Evolutionary conservation across 2,888 invertebrate genomes (phyloP), one percentile per base, ranked within the genome.

Genomic region (Halocaridina rubra): DNA sequence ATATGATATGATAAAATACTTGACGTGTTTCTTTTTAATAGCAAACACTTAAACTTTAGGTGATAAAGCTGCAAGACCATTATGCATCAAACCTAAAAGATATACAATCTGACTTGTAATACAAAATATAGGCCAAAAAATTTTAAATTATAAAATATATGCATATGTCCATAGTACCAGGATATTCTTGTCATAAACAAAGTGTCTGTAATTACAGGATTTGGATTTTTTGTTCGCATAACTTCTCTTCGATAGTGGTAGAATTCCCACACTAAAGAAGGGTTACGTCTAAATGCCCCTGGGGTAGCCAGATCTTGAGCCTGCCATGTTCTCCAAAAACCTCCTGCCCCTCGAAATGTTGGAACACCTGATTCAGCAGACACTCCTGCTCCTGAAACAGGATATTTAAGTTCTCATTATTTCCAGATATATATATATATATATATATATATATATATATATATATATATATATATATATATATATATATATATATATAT

Each of bases 361-460:
- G 96, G 96, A 88, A 97, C 94, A 72, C 97, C 97, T 88, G 96
- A 96, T 91, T 96, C 96, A 0, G 95, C 95, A 89, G 95, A 95
- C 57, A 96, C 93, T 80, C 96, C 96, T 72, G 95, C 95, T n/a
- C 95, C 95, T 88, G 81, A 1, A 1, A 61, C 13, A 27, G 5
- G 29, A n/a, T n/a, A n/a, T n/a, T n/a, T n/a, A n/a, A n/a, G n/a
- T n/a, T n/a, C n/a, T n/a, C n/a, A n/a, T n/a, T n/a, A n/a, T n/a
- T n/a, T n/a, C n/a, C n/a, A n/a, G n/a, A n/a, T n/a, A n/a, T n/a
- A n/a, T n/a, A n/a, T n/a, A n/a, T n/a, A n/a, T n/a, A n/a, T n/a
- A n/a, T n/a, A n/a, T n/a, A n/a, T n/a, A n/a, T n/a, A n/a, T n/a
- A n/a, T n/a, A n/a, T n/a, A n/a, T n/a, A n/a, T n/a, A n/a, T n/a